Evolutionary conservation across 2,888 invertebrate genomes (phyloP).

Genomic region (Leptarthrus brevirostris): DNA sequence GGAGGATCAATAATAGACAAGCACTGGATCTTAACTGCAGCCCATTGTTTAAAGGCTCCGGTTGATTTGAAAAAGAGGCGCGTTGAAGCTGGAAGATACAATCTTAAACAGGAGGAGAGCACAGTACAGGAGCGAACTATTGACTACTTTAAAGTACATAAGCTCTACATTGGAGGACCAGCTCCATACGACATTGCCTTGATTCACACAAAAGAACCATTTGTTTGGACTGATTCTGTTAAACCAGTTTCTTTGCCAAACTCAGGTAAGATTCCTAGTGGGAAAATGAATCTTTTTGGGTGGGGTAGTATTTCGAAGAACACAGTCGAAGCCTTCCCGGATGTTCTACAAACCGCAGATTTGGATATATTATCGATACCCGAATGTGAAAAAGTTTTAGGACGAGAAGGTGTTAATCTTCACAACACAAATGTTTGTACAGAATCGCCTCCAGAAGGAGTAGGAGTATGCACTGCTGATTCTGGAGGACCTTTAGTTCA

Average conservation of each 20-base stretch:
- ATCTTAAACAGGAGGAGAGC: slow-evolving; percentile 60
- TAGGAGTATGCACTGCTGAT: slow-evolving; percentile 64
- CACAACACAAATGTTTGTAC: slow-evolving; percentile 65
- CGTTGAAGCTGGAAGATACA: slow-evolving; percentile 64
- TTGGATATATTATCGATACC: slow-evolving; percentile 59
- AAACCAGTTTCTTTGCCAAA: slow-evolving; percentile 62
- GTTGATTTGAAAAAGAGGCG: slow-evolving; percentile 61
- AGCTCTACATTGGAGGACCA: slow-evolving; percentile 63
- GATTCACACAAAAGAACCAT: slow-evolving; percentile 62
- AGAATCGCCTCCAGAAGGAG: slow-evolving; percentile 63
- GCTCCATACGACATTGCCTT: slow-evolving; percentile 65
- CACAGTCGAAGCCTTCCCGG: slow-evolving; percentile 26
- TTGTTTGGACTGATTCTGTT: slow-evolving; percentile 61
- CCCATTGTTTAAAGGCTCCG: slow-evolving; percentile 62
- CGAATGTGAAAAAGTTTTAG: slow-evolving; percentile 59
- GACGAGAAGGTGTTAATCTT: slow-evolving; percentile 39
- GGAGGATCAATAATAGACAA: not conserved
- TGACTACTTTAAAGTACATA: slow-evolving; percentile 62
- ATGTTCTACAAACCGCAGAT: slow-evolving; percentile 17
- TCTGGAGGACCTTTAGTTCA: slow-evolving; percentile 65
- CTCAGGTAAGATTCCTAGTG: slow-evolving; percentile 60
- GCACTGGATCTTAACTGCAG: slow-evolving; percentile 64
- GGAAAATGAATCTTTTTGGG: slow-evolving; percentile 64
- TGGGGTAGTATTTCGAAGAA: slow-evolving; percentile 66
- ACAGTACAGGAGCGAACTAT: slow-evolving; percentile 61